Percentiles rank a stretch among this genome's conserved stretches.
phyloP scores from a whole-genome alignment of 2,113 vertebrate species.

The Xenopus borealis region DNA sequence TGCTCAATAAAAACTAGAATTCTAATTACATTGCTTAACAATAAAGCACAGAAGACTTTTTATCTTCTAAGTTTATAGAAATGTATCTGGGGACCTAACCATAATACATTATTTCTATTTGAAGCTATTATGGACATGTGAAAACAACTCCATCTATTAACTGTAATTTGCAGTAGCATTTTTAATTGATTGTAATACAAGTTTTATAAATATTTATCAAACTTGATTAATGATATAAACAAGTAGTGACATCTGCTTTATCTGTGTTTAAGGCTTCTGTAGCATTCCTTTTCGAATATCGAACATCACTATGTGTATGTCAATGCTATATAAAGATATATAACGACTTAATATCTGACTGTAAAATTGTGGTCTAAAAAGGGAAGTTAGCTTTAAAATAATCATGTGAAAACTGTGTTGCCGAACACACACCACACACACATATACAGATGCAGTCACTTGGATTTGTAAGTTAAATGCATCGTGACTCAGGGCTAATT shows the following conservation, averaged over 20 bases:
- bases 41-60: slow-evolving; percentile 29
- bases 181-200: neutral
- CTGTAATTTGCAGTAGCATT: neutral
- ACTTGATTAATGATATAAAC: neutral
- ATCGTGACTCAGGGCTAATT: too few species aligned
- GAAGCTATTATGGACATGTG: slow-evolving; percentile 3
- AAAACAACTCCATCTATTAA: slow-evolving; percentile 33
- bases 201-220: neutral
- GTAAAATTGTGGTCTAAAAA: too few species aligned
- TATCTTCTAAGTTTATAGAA: slow-evolving; percentile 30
- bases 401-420: too few species aligned
- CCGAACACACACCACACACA: too few species aligned
- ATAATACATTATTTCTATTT: slow-evolving; percentile 5
- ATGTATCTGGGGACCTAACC: slow-evolving; percentile 28
- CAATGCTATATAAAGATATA: too few species aligned
- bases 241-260: neutral
- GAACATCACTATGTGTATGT: too few species aligned
- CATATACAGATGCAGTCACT: too few species aligned
- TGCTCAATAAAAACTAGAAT: slow-evolving; percentile 40
- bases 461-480: too few species aligned
- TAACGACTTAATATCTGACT: too few species aligned
- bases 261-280: neutral
- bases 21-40: slow-evolving; percentile 33
- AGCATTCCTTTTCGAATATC: neutral
- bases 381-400: too few species aligned